A percentile compares a stretch with the other conserved stretches of the same genome.
Evolutionary conservation across 2,888 invertebrate genomes (phyloP).

Genomic region (Antheraea assamensis): DNA sequence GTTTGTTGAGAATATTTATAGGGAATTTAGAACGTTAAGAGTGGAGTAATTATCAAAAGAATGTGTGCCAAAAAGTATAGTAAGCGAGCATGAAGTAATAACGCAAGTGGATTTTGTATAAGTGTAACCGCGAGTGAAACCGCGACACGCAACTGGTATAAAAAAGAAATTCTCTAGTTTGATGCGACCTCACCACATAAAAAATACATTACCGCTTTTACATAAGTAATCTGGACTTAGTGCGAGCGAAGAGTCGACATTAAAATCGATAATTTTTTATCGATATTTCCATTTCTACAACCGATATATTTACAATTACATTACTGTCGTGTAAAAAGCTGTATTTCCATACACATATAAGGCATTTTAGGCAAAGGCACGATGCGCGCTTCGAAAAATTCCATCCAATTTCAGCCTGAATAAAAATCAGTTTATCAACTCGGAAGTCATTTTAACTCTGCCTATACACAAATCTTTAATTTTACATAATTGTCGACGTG

Average conservation of each 20-base stretch:
- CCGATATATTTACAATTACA: slow-evolving; percentile 8
- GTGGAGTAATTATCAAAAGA: too few relatives aligned
- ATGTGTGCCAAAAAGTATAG: too few relatives aligned
- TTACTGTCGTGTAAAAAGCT: slow-evolving; percentile 8
- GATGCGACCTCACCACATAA: too few relatives aligned
- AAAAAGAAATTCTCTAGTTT: too few relatives aligned
- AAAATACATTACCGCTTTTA: too few relatives aligned
- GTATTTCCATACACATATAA: slow-evolving; percentile 13
- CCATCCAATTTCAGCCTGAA: slow-evolving; percentile 17
- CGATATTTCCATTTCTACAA: neutral
- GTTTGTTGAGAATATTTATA: too few relatives aligned
- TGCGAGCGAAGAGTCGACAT: slow-evolving; percentile 2
- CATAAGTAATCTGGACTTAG: neutral
- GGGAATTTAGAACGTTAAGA: too few relatives aligned
- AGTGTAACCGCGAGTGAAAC: too few relatives aligned
- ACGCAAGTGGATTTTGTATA: too few relatives aligned
- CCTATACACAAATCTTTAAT: neutral
- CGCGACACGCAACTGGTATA: too few relatives aligned
- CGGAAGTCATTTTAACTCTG: neutral
- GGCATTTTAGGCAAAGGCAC: slow-evolving; percentile 26
- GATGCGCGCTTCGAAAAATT: slow-evolving; percentile 19
- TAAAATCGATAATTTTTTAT: neutral
- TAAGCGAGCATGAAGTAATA: too few relatives aligned
- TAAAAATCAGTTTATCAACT: neutral
- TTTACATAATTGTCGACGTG: neutral